Conservation (phyloP, 1,140 invertebrate species). For the Ceratitis capitata region DNA sequence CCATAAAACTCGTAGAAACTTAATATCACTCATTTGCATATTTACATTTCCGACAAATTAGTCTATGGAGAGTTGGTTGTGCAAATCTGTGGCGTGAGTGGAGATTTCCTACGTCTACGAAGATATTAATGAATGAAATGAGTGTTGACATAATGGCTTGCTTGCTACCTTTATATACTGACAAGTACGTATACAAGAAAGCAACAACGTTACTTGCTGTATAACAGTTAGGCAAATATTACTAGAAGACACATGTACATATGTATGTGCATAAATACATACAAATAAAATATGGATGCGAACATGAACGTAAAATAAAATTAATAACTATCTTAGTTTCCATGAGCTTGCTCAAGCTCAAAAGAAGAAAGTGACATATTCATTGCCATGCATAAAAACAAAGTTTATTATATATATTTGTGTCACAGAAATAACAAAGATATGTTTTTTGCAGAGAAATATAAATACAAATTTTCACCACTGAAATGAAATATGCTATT, state of each 20-base stretch:
- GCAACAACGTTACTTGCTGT: no score
- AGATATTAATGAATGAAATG: conserved; percentile 13
- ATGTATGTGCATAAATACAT: neutral
- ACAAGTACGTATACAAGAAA: no score
- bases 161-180: no score
- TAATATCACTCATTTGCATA: conserved; percentile 12
- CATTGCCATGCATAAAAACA: neutral
- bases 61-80: neutral
- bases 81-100: no score
- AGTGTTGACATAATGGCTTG: neutral
- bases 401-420: neutral
- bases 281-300: no score
- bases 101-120: neutral
- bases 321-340: neutral
- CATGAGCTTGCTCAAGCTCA: neutral
- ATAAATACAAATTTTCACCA: no score
- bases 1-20: neutral
- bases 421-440: neutral
- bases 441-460: no score
- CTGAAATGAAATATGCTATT: no score
- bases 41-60: conserved; percentile 12
- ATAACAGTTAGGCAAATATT: no score
- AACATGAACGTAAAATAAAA: neutral
- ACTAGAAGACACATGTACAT: no score
- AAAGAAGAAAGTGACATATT: neutral